Conservation (phyloP, 2,888 invertebrate species). For the Dione vanillae region DNA sequence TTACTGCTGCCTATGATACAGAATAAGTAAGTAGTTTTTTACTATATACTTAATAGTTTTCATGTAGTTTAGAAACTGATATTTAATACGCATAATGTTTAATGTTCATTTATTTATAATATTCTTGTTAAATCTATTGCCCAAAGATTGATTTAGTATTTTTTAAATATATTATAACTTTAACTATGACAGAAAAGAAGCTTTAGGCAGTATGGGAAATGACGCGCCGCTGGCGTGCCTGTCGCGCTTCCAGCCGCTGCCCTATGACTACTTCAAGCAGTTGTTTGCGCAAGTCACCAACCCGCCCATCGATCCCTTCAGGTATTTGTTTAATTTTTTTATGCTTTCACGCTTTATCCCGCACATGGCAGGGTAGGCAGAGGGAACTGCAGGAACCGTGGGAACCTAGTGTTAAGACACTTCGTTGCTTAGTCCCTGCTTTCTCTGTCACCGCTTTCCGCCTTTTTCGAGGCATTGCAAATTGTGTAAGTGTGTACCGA, state of each 20-base stretch:
- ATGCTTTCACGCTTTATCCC: too few relatives aligned
- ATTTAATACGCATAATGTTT: too few relatives aligned
- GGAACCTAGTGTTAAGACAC: too few relatives aligned
- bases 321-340: conserved; percentile 56
- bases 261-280: conserved; percentile 99
- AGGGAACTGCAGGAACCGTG: too few relatives aligned
- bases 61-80: too few relatives aligned
- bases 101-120: neutral
- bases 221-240: conserved; percentile 99
- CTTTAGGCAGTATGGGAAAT: conserved; percentile 99
- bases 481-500: too few relatives aligned
- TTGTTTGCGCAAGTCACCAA: conserved; percentile 99
- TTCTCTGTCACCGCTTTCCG: too few relatives aligned
- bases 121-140: neutral
- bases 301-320: conserved; percentile 99
- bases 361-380: too few relatives aligned
- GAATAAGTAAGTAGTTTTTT: conserved; percentile 88
- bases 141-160: neutral
- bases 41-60: neutral
- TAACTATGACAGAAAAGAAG: conserved; percentile 91
- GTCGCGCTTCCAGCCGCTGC: conserved; percentile 96
- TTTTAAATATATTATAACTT: neutral
- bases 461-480: too few relatives aligned
- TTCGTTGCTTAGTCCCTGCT: too few relatives aligned
- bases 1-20: conserved; percentile 98